Conservation (phyloP, 1,140 invertebrate species). For the Microplitis mediator region DNA sequence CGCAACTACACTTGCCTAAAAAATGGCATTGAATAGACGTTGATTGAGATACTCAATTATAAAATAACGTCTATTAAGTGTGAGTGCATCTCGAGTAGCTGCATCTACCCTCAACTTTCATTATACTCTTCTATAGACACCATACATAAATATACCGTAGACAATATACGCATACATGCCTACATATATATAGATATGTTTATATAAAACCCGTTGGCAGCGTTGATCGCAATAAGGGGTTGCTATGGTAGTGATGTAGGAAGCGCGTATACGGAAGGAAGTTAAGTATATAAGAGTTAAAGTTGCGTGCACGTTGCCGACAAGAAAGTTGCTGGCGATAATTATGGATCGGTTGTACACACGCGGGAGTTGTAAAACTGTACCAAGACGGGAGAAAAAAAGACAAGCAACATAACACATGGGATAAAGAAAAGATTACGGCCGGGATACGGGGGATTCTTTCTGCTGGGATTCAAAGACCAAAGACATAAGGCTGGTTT, state of each 20-base stretch:
- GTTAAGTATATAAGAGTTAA: conserved; percentile 16
- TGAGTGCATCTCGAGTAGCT: neutral
- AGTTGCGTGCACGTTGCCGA: conserved; percentile 23
- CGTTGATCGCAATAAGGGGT: neutral
- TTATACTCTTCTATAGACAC: neutral
- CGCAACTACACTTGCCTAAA: too few species aligned
- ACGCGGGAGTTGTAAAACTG: neutral
- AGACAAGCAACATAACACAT: neutral
- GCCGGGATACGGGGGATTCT: conserved; percentile 31
- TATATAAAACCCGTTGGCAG: conserved; percentile 4
- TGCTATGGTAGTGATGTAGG: conserved; percentile 1
- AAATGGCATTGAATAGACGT: neutral
- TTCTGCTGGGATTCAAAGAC: conserved; percentile 39
- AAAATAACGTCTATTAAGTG: neutral
- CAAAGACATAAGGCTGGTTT: conserved; percentile 30
- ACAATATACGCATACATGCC: neutral
- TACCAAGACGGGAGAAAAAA: neutral
- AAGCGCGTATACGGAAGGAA: conserved; percentile 14
- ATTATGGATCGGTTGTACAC: conserved; percentile 37
- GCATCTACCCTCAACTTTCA: neutral
- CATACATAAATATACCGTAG: too few species aligned
- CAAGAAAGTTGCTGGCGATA: conserved; percentile 43
- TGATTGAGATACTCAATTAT: neutral
- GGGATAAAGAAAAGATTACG: neutral
- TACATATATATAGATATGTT: neutral